Evolutionary conservation across 92 coral and sea anemone species (phyloP), one percentile per base, ranked within the genome.

Genomic region (Virgularia gustaviana): DNA sequence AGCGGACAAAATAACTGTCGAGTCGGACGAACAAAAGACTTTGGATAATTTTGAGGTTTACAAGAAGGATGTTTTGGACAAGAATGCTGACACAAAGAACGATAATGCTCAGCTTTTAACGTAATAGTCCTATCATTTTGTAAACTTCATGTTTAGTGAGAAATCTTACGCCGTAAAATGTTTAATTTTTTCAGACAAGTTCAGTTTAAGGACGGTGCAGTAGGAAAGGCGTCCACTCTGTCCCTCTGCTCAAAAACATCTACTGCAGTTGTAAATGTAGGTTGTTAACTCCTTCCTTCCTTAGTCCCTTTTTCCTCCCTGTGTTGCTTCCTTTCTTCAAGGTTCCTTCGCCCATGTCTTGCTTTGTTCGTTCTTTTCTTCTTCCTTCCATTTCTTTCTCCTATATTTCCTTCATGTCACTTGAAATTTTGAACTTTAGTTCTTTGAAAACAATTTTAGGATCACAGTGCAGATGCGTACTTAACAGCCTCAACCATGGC

Each of bases 71-170:
- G 86, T 84, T 9, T 80, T 92, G 9, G 74, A 75, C 65, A 51
- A 76, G 64, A 49, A 47, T 31, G 44, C 45, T 36, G 20, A 24
- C 22, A 67, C 74, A 25, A 30, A 49, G 45, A 88, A 84, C 49
- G 98, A 92, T 47, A 90, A 92, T 85, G 90, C 91, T 16, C 90
- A 87, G 64, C 70, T 92, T 16, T 45, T 92, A 13, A 84, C 96
- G 98, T 92, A 63, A 92, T 96, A 71, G 42, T 27, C 13, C 22
- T 1, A 15, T 47, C 18, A 47, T 4, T 47, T 47, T 47, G 25
- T 54, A 33, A 22, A 12, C 33, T 6, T 31, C 16, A 58, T 22
- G 22, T 10, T 4, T 22, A 4, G 65, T 54, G 25, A 11, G 2
- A 2, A 13, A 54, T 11, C 7, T 12, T 54, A 18, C 25, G 1